Base-by-base conservation (phyloP, 1,140 invertebrate genomes). In the Drosophila nannoptera region DNA sequence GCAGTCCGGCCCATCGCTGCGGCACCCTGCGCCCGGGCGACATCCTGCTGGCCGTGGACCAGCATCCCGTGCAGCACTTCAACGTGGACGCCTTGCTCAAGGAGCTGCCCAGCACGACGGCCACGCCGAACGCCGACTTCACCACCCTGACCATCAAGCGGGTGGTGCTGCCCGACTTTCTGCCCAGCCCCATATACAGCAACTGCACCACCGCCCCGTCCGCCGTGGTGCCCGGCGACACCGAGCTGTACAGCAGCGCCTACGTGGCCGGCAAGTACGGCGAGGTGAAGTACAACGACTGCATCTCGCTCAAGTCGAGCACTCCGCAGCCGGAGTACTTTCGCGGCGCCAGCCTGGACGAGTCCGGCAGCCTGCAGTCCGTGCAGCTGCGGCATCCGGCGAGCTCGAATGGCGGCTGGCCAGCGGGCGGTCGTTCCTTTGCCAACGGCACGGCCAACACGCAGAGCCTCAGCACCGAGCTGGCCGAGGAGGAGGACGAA, bases 1-100 rank as follows among this genome's bases (percentile, higher is more conserved):
- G 97, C 5, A 98, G 97, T 32, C 93, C 97, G 0, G 96, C 97
- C 0, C 96, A 98, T 90, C 92, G 97, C 61, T 95, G 94, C 12
- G 97, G 97, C 0, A 96, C 96, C 6, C 90, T 98, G 32, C 93
- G 96, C 42, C 91, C 95, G 0, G 97, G 97, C 0, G 97, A 99
- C 88, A 93, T 94, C 29, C 90, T 98, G 0, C 88, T 98, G 5
- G 96, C 96, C 0, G 97, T 98, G 60, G 96, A 98, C 88, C 94
- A 95, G 56, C 93, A 96, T 71, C 93, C 94, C 7, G 90, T 97
- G 63, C 94, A 96, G 80, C 94, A 94, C 91, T 89, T 88, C 56
- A 90, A 90, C 53, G 84, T 90, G 11, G 89, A 90, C 43, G 70
- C 88, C 0, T 49, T 90, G 67, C 75, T 90, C 14, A 90, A 89